A percentile compares a stretch with the other conserved stretches of the same genome.
phyloP scores from a whole-genome alignment of 2,797 vertebrate genomes.

The Amniataba percoides region DNA sequence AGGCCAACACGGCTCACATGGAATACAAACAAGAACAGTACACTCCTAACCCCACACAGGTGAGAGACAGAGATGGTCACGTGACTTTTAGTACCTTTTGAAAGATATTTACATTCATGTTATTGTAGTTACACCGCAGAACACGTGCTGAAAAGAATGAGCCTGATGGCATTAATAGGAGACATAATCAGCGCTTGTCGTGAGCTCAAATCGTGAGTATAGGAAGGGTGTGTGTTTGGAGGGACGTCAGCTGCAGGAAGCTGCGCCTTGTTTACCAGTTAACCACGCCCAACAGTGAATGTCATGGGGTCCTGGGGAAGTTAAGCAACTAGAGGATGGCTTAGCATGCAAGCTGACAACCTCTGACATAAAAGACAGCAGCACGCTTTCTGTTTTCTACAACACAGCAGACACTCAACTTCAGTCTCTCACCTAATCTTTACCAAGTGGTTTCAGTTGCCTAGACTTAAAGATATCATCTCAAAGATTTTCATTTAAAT shows the following conservation, averaged over 20 bases:
- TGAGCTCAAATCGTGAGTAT: neutral
- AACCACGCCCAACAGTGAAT: constrained; percentile 7
- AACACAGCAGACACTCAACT: neutral
- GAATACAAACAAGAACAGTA: constrained; percentile 76
- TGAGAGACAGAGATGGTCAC: constrained; percentile 21
- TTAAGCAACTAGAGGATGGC: neutral
- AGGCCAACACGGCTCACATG: constrained; percentile 63
- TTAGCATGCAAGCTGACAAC: neutral
- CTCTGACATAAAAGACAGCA: neutral
- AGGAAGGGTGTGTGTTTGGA: neutral
- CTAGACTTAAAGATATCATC: neutral
- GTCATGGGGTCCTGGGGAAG: neutral
- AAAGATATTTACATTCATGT: constrained; percentile 25
- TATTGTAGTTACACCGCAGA: neutral
- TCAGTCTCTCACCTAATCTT: neutral
- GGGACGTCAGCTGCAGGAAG: too few relatives aligned
- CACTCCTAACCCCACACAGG: constrained; percentile 29
- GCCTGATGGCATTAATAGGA: neutral
- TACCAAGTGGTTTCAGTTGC: neutral
- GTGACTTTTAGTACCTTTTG: constrained; percentile 22
- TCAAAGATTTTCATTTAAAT: too few relatives aligned
- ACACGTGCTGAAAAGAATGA: neutral
- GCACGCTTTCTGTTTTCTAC: neutral
- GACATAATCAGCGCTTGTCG: neutral
- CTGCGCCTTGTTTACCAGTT: neutral